Percentiles rank a stretch among this genome's conserved stretches.
Conservation (phyloP, 2,113 vertebrate species). For the Xenopus borealis region DNA sequence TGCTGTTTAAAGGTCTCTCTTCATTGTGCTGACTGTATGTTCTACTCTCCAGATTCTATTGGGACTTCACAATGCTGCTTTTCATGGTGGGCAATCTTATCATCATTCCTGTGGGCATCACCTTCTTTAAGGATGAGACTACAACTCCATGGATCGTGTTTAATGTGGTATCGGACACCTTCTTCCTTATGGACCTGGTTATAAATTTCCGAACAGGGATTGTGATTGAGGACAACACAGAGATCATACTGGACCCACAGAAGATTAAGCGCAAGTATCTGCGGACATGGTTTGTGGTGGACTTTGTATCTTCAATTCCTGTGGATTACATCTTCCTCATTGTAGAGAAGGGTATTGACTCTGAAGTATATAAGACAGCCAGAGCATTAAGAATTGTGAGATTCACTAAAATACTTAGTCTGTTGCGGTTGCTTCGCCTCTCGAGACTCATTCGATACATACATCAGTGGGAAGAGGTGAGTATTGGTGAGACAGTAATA, state of each 20-base stretch:
- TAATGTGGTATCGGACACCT: constrained; percentile 96
- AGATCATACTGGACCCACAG: constrained; percentile 93
- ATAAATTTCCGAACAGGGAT: constrained; percentile 97
- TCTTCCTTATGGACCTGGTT: constrained; percentile 96
- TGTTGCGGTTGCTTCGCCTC: constrained; percentile 83
- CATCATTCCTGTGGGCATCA: constrained; percentile 97
- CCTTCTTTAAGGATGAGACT: constrained; percentile 98
- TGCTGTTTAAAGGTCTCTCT: no score
- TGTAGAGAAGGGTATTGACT: constrained; percentile 96
- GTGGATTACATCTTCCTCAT: constrained; percentile 99
- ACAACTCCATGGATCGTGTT: constrained; percentile 96
- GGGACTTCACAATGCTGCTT: constrained; percentile 97
- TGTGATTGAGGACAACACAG: constrained; percentile 95
- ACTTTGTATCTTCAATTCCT: constrained; percentile 95
- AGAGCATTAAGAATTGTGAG: constrained; percentile 91
- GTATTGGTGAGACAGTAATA: neutral
- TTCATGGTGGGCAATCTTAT: constrained; percentile 99
- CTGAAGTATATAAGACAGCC: constrained; percentile 94
- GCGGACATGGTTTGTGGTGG: constrained; percentile 96
- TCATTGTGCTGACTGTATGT: neutral
- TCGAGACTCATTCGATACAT: constrained; percentile 94
- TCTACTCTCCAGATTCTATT: constrained; percentile 82
- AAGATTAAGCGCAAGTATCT: constrained; percentile 95
- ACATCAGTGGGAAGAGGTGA: constrained; percentile 96
- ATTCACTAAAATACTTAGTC: constrained; percentile 94